Conservation (phyloP, 1,140 invertebrate species). For the Trichonephila clavata region DNA sequence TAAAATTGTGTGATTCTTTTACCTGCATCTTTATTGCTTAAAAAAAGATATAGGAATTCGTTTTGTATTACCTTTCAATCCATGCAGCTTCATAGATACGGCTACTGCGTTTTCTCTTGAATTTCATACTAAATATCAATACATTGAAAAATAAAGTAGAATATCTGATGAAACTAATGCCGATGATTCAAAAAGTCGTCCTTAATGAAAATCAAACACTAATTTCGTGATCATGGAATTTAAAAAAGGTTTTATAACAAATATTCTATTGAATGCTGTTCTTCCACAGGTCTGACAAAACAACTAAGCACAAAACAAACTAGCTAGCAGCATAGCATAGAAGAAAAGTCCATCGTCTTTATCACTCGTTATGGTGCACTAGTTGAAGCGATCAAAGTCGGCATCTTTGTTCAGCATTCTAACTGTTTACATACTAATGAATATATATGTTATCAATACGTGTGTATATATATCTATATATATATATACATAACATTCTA, state of each 20-base stretch:
- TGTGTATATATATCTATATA: slow-evolving; percentile 40
- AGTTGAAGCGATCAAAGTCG: slow-evolving; percentile 72
- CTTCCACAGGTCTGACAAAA: not conserved
- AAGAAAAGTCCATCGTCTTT: slow-evolving; percentile 46
- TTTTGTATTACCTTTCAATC: too few species aligned
- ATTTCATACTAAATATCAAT: too few species aligned
- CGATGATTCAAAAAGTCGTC: too few species aligned
- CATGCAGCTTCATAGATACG: too few species aligned
- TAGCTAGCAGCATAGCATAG: slow-evolving; percentile 63
- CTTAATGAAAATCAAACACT: too few species aligned
- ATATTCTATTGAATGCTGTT: not conserved
- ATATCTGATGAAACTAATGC: too few species aligned
- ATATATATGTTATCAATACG: slow-evolving; percentile 49
- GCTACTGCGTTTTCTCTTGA: too few species aligned
- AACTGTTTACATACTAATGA: slow-evolving; percentile 49
- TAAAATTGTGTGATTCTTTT: too few species aligned
- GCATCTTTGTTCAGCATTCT: slow-evolving; percentile 64
- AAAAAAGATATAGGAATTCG: too few species aligned
- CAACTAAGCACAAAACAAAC: slow-evolving; percentile 63
- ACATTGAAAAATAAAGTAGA: too few species aligned
- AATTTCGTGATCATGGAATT: not conserved
- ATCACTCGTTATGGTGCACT: slow-evolving; percentile 73
- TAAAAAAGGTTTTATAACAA: not conserved
- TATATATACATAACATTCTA: slow-evolving; percentile 61
- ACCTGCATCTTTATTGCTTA: too few species aligned